These are phyloP conservation scores for Phasia obesa DNA, from an alignment of 2,888 invertebrate species.

Conservation along the genomic window DNA sequence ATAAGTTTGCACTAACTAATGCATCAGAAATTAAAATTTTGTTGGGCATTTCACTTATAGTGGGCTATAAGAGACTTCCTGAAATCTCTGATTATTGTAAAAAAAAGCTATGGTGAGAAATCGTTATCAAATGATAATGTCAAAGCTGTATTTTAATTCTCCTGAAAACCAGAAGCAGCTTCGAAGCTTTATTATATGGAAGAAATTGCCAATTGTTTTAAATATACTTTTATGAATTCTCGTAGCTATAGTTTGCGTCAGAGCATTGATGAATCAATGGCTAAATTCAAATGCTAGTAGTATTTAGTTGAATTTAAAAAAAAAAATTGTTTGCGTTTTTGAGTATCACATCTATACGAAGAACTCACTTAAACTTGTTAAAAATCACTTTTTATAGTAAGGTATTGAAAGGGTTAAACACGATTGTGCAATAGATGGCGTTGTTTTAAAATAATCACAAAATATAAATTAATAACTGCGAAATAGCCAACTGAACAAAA, in stretches of 20 bases:
- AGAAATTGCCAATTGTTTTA: not conserved
- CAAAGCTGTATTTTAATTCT: constrained; percentile 14
- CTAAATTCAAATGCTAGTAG: too few species aligned
- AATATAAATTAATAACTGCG: too few species aligned
- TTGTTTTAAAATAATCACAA: too few species aligned
- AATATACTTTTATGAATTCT: constrained; percentile 22
- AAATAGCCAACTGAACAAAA: too few species aligned
- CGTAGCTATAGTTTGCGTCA: too few species aligned
- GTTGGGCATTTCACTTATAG: constrained; percentile 16
- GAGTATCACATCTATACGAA: not conserved
- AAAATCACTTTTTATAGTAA: constrained; percentile 10
- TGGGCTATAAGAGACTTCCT: constrained; percentile 4
- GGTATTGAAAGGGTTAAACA: constrained; percentile 6
- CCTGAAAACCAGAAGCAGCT: constrained; percentile 12
- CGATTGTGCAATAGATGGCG: too few species aligned
- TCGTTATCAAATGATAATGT: constrained; percentile 8
- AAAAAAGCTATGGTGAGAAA: constrained; percentile 13
- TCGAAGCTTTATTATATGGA: too few species aligned
- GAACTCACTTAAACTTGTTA: constrained; percentile 1
- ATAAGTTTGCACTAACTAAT: constrained; percentile 15
- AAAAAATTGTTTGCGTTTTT: not conserved
- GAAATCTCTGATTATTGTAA: constrained; percentile 5
- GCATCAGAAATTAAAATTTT: constrained; percentile 22
- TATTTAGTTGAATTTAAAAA: too few species aligned
- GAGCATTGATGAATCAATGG: too few species aligned